Evolutionary conservation across 2,888 invertebrate species (phyloP).

Genomic region (Pseudococcus viburni): DNA sequence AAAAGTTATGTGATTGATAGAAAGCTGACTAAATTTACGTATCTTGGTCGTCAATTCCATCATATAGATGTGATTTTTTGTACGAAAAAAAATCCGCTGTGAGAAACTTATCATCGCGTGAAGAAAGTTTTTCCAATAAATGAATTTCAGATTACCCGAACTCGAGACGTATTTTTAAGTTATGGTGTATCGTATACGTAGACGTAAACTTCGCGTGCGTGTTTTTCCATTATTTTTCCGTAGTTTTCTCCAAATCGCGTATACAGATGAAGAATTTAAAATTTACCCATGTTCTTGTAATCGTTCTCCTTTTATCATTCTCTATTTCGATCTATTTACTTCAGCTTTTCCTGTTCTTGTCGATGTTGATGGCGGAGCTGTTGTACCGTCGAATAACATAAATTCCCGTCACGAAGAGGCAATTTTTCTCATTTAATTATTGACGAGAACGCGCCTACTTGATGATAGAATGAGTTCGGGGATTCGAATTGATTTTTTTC

Average conservation of each 20-base stretch:
- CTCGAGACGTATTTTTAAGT: no score
- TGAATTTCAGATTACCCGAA: not conserved
- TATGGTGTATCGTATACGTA: no score
- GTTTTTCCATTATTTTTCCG: not conserved
- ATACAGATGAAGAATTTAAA: not conserved
- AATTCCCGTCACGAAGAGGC: constrained; percentile 5
- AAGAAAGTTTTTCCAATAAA: not conserved
- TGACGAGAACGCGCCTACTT: not conserved
- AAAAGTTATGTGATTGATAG: not conserved
- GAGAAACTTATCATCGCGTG: not conserved
- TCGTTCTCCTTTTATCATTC: not conserved
- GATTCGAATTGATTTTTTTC: constrained; percentile 11
- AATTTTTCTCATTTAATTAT: constrained; percentile 25
- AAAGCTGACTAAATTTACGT: not conserved
- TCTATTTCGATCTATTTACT: not conserved
- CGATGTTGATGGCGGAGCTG: not conserved
- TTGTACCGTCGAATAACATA: not conserved
- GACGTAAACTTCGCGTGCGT: not conserved
- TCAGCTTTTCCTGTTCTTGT: not conserved
- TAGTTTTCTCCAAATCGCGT: not conserved
- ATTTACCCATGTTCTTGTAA: not conserved
- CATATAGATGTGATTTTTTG: not conserved
- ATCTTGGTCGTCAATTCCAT: not conserved
- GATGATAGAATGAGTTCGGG: not conserved
- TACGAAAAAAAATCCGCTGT: no score